Evolutionary conservation across 2,113 vertebrate species (phyloP).

Genomic region (Phodopus roborovskii): DNA sequence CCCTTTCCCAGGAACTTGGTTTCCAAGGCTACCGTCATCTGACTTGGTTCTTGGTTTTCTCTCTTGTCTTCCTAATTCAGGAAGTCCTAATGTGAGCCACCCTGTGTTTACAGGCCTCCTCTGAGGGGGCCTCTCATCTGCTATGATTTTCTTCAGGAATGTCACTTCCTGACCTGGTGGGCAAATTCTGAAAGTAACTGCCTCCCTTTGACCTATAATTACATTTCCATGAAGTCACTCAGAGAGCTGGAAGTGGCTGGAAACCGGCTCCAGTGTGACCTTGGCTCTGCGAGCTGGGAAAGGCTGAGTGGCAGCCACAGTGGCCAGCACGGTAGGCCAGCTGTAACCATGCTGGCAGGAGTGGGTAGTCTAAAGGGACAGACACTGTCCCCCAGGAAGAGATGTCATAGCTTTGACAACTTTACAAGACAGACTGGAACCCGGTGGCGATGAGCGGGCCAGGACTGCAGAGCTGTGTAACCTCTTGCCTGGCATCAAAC

Average conservation of each 20-base stretch:
- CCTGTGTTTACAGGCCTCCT: background rate
- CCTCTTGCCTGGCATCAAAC: background rate
- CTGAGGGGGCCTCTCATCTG: background rate
- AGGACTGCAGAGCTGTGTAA: background rate
- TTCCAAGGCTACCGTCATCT: constrained; percentile 50
- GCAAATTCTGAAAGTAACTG: background rate
- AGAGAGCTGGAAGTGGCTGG: background rate
- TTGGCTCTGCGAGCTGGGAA: background rate
- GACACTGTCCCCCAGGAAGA: background rate
- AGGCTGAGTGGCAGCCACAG: background rate
- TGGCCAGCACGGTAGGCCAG: background rate
- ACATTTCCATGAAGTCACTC: constrained; percentile 39
- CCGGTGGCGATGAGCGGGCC: background rate
- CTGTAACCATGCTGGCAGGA: background rate
- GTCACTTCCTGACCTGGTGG: constrained; percentile 25
- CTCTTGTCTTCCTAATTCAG: constrained; percentile 22
- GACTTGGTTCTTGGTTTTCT: background rate
- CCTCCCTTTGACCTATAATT: constrained; percentile 27
- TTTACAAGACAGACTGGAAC: background rate
- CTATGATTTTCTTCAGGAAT: constrained; percentile 7
- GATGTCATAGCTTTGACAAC: background rate
- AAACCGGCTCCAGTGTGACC: background rate
- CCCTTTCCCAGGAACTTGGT: background rate
- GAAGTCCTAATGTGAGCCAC: constrained; percentile 43
- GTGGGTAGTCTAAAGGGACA: background rate